Conservation (phyloP, 1,140 invertebrate species). For the Sycophila sp. region DNA sequence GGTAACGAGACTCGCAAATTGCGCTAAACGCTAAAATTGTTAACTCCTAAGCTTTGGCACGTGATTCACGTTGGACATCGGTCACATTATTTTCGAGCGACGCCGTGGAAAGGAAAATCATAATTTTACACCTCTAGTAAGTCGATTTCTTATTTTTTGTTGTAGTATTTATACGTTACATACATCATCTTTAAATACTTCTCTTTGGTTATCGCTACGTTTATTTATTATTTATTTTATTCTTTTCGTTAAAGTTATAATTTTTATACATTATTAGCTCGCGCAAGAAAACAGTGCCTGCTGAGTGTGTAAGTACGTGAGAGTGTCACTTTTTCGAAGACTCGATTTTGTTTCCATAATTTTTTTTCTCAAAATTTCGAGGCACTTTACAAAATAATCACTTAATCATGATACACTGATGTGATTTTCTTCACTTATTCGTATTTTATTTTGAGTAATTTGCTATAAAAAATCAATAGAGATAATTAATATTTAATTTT, state of each 20-base stretch:
- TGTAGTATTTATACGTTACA: conserved; percentile 3
- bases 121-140: background rate
- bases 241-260: background rate
- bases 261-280: conserved; percentile 23
- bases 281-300: conserved; percentile 23
- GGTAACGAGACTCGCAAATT: background rate
- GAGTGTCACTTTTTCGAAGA: conserved; percentile 33
- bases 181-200: background rate
- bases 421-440: no score
- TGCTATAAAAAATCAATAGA: no score
- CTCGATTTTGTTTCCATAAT: conserved; percentile 23
- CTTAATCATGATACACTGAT: background rate
- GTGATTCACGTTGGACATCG: conserved; percentile 49
- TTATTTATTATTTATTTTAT: background rate
- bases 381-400: conserved; percentile 30
- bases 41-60: conserved; percentile 50
- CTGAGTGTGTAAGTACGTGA: background rate
- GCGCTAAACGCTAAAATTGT: conserved; percentile 19
- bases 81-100: background rate
- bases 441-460: no score
- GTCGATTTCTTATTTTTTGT: background rate
- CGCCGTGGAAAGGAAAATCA: conserved; percentile 9
- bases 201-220: background rate
- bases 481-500: no score
- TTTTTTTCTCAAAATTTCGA: conserved; percentile 22